Evolutionary conservation across 2,797 vertebrate species (phyloP).

Genomic region (Thaleichthys pacificus): DNA sequence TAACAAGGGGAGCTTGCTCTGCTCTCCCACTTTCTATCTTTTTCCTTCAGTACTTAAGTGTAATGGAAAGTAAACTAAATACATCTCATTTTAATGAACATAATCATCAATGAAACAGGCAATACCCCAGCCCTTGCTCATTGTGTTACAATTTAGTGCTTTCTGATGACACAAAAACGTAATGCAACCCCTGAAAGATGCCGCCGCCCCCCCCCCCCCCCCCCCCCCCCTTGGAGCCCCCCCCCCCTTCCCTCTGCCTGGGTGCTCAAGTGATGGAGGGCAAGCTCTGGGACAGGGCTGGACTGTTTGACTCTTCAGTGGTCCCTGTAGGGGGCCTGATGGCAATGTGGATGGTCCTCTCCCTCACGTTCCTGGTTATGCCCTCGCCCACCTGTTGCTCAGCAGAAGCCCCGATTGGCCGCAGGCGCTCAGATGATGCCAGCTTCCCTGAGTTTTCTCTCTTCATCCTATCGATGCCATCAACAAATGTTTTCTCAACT

Average conservation of each 20-base stretch:
- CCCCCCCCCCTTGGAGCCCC: too few relatives aligned
- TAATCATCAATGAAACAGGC: constrained; percentile 3
- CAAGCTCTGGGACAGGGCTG: constrained; percentile 32
- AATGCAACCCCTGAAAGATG: background rate
- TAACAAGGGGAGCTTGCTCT: background rate
- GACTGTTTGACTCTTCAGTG: constrained; percentile 31
- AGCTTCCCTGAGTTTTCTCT: constrained; percentile 38
- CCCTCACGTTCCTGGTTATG: constrained; percentile 15
- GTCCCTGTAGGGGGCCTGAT: constrained; percentile 43
- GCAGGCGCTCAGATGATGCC: constrained; percentile 29
- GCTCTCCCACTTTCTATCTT: too few relatives aligned
- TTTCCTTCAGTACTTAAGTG: background rate
- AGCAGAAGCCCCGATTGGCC: constrained; percentile 48
- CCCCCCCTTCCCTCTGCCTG: background rate
- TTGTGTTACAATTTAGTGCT: background rate
- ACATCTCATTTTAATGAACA: background rate
- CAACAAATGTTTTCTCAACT: constrained; percentile 48
- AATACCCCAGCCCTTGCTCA: background rate
- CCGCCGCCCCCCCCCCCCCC: background rate
- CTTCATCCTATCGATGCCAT: constrained; percentile 42
- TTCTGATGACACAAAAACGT: background rate
- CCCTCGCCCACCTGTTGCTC: constrained; percentile 37
- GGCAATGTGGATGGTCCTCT: constrained; percentile 49
- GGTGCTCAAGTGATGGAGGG: constrained; percentile 38
- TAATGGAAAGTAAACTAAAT: background rate